Conservation (phyloP, 2,797 vertebrate genomes). For the Sebastes nivosus region DNA sequence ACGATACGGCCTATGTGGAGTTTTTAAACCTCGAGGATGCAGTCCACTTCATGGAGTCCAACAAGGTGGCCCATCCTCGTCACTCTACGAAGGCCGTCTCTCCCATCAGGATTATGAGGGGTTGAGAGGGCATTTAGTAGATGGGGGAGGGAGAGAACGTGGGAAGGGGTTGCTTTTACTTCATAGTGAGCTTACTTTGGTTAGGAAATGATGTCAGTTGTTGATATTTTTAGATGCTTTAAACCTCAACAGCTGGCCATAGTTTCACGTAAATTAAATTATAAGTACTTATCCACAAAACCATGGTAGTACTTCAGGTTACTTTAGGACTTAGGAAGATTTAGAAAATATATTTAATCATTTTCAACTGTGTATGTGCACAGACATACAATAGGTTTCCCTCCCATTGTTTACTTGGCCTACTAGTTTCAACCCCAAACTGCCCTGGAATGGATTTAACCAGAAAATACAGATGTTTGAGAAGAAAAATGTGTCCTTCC, state of each 20-base stretch:
- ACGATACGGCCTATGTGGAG: slow-evolving; percentile 99
- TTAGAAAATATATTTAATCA: background rate
- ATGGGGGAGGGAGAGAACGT: slow-evolving; percentile 59
- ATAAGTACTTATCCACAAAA: background rate
- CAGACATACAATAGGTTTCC: background rate
- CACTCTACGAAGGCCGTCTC: slow-evolving; percentile 88
- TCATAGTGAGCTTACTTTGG: slow-evolving; percentile 24
- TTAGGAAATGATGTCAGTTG: slow-evolving; percentile 2
- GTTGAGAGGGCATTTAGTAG: slow-evolving; percentile 77
- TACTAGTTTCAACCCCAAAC: background rate
- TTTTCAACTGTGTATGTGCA: background rate
- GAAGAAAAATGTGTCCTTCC: too few relatives aligned
- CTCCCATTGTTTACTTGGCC: background rate
- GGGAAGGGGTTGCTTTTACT: slow-evolving; percentile 50
- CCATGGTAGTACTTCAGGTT: background rate
- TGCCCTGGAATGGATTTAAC: background rate
- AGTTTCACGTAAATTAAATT: background rate
- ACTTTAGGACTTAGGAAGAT: background rate
- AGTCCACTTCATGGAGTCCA: slow-evolving; percentile 99
- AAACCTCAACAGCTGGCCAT: background rate
- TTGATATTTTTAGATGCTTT: slow-evolving; percentile 15
- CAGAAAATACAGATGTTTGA: background rate
- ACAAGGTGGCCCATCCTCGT: slow-evolving; percentile 99
- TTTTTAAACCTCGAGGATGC: slow-evolving; percentile 99
- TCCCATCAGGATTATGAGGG: slow-evolving; percentile 83